Evolutionary conservation across 1,140 invertebrate genomes (phyloP), one percentile per base, ranked within the genome.

Genomic region (Drosophila littoralis): DNA sequence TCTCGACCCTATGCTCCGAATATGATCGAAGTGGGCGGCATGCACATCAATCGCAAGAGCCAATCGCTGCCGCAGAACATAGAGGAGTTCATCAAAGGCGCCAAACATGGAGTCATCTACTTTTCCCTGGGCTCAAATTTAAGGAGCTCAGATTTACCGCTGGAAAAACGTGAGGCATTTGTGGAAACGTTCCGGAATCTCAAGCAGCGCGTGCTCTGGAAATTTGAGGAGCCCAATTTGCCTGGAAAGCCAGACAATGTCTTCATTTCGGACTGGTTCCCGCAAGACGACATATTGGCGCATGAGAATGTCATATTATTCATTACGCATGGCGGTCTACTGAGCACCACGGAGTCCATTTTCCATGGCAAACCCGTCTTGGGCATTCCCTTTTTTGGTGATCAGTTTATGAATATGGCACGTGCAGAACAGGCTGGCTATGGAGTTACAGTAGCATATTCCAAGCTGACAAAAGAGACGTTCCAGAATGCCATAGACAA

Each of bases 251-350:
- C 95, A 0, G 75, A 91, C 0, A 97, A 97, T 92, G 92, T 97
- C 0, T 93, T 94, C 50, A 91, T 95, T 0, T 93, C 92, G 40
- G 94, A 94, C 64, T 97, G 96, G 96, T 90, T 96, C 9, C 96
- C 96, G 0, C 96, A 97, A 83, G 94, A 94, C 58, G 95, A 96
- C 75, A 93, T 96, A 73, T 89, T 96, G 68, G 96, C 94, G 28
- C 96, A 96, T 92, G 93, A 93, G 1, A 96, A 96, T 76, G 93
- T 96, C 1, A 94, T 94, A 75, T 92, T 94, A 0, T 96, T 97
- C 75, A 94, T 97, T 15, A 95, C 95, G 1, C 96, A 97, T 76
- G 95, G 95, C 10, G 96, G 96, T 13, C 83, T 95, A 32, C 92
- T 96, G 32, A 96, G 96, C 61, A 93, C 95, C 10, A 94, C 95